Evolutionary conservation across 2,888 invertebrate species (phyloP).

Genomic region (Hedya salicella): DNA sequence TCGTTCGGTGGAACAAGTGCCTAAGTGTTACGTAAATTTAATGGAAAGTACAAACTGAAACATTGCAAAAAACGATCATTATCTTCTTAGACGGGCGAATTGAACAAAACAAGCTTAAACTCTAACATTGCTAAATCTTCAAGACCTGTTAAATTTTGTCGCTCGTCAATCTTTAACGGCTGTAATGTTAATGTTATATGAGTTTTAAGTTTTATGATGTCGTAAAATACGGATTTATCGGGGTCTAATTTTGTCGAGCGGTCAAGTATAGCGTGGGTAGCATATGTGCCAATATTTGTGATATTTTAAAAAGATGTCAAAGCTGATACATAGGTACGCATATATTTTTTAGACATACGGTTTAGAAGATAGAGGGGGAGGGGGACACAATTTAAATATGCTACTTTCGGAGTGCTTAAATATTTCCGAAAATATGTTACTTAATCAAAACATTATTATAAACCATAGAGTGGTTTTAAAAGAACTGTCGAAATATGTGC

Average conservation of each 20-base stretch:
- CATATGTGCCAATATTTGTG: too few relatives aligned
- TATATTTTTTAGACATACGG: too few relatives aligned
- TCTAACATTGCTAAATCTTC: neutral
- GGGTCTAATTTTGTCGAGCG: neutral
- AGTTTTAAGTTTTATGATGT: neutral
- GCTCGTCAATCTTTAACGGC: neutral
- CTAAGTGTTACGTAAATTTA: neutral
- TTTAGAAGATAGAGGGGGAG: too few relatives aligned
- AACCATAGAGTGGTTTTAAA: too few relatives aligned
- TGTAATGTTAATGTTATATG: neutral
- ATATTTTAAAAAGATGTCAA: too few relatives aligned
- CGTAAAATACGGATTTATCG: neutral
- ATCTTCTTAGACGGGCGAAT: neutral
- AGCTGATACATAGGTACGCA: too few relatives aligned
- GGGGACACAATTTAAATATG: too few relatives aligned
- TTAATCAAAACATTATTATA: too few relatives aligned
- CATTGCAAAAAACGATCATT: neutral
- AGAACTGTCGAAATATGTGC: too few relatives aligned
- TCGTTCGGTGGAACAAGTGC: too few relatives aligned
- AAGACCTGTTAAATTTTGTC: neutral
- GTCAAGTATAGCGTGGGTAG: neutral
- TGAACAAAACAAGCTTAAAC: neutral
- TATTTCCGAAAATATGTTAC: too few relatives aligned
- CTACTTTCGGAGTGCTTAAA: too few relatives aligned
- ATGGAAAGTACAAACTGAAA: neutral